Percentiles rank a stretch among this genome's conserved stretches.
These are phyloP conservation scores for Thyatira batis DNA, from an alignment of 2,888 invertebrate species.

Conservation along the genomic window DNA sequence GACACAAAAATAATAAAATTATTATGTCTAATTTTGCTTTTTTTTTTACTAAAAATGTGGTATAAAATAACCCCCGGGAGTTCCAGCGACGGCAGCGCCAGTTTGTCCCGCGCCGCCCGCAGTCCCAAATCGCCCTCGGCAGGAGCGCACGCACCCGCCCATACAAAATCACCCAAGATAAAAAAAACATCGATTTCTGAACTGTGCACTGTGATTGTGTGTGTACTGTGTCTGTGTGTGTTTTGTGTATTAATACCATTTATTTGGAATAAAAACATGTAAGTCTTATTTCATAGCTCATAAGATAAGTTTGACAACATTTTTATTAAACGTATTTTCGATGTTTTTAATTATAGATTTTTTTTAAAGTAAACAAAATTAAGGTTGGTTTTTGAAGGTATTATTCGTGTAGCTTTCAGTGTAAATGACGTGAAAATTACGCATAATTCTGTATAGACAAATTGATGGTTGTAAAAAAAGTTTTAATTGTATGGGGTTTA, in stretches of 20 bases:
- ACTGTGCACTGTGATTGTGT: conserved; percentile 38
- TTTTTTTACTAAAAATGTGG: background rate
- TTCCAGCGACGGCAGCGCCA: conserved; percentile 39
- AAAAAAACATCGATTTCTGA: conserved; percentile 43
- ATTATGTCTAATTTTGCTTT: no score
- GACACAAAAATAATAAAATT: no score
- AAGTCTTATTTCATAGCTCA: conserved; percentile 1
- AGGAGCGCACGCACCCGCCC: conserved; percentile 29
- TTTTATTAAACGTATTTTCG: background rate
- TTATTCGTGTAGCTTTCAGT: background rate
- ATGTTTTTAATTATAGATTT: background rate
- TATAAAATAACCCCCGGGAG: conserved; percentile 17
- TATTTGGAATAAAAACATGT: background rate
- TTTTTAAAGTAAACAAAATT: background rate
- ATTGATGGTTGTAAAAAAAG: background rate
- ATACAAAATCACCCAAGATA: conserved; percentile 14
- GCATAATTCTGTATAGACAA: background rate
- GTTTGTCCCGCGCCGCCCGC: conserved; percentile 29
- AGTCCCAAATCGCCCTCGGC: conserved; percentile 36
- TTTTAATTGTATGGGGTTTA: background rate
- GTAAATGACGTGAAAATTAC: background rate
- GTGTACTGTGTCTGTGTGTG: conserved; percentile 25
- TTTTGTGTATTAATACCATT: conserved; percentile 6
- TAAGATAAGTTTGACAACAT: no score
- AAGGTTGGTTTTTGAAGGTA: no score